Conservation (phyloP, 2,888 invertebrate genomes). For the Protophormia terraenovae region DNA sequence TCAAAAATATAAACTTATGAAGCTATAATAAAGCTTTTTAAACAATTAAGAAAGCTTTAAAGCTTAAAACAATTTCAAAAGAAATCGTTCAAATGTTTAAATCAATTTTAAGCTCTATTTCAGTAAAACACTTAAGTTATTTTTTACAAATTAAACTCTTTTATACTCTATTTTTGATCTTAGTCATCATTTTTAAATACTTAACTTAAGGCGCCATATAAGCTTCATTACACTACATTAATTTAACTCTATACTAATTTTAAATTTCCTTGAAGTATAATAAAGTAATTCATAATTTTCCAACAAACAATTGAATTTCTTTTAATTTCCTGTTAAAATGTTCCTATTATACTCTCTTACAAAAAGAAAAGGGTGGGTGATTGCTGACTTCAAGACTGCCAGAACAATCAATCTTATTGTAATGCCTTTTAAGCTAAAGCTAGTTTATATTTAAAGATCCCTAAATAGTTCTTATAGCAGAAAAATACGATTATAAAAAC, state of each 20-base stretch:
- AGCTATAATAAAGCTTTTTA: too few species aligned
- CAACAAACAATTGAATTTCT: conserved; percentile 12
- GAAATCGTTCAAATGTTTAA: too few species aligned
- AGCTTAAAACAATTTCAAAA: too few species aligned
- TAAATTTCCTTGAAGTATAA: neutral
- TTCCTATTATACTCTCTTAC: neutral
- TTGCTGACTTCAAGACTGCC: conserved; percentile 4
- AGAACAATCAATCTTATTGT: conserved; percentile 54
- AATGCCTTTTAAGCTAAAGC: neutral
- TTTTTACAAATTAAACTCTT: too few species aligned
- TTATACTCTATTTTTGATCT: too few species aligned
- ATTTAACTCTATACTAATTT: neutral
- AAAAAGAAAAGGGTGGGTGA: conserved; percentile 5
- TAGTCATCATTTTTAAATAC: neutral
- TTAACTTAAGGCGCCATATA: neutral
- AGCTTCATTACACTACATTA: neutral
- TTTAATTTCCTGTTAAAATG: conserved; percentile 45
- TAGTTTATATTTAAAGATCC: neutral
- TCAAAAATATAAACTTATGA: too few species aligned
- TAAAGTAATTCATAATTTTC: conserved; percentile 7
- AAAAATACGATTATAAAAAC: too few species aligned
- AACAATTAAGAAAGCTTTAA: too few species aligned
- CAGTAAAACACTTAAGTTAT: too few species aligned
- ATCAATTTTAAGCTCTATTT: too few species aligned
- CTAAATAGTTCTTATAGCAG: neutral